Evolutionary conservation across 2,797 vertebrate species (phyloP).

Genomic region (Adelosebastes latens): DNA sequence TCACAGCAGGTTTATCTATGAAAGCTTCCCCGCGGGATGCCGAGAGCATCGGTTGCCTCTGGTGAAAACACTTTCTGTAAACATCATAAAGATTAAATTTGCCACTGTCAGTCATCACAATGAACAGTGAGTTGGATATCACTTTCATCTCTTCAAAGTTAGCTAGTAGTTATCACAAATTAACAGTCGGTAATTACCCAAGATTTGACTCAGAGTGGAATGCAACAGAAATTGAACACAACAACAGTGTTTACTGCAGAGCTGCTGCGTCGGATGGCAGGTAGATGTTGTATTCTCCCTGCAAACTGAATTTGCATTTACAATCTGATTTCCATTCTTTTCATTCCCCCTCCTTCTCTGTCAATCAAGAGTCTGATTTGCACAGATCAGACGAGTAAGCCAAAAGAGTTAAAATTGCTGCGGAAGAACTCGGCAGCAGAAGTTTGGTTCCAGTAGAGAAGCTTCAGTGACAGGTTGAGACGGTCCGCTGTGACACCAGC

Average conservation of each 20-base stretch:
- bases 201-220: not conserved
- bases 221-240: not conserved
- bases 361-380: constrained; percentile 33
- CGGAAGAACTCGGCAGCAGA: not conserved
- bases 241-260: not conserved
- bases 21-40: not conserved
- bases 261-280: not conserved
- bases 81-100: not conserved
- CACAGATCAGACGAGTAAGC: constrained; percentile 16
- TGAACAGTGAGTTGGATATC: not conserved
- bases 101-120: not conserved
- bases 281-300: not conserved
- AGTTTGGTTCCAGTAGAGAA: constrained; percentile 15
- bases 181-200: not conserved
- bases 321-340: constrained; percentile 33
- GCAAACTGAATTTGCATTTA: constrained; percentile 37
- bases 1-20: not conserved
- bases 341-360: constrained; percentile 10
- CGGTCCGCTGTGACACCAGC: constrained; percentile 18
- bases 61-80: not conserved
- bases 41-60: not conserved
- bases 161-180: not conserved
- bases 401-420: constrained; percentile 29
- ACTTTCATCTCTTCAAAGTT: constrained; percentile 1
- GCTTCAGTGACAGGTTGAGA: constrained; percentile 31